Conservation (phyloP, 2,113 vertebrate genomes). For the Numida meleagris region DNA sequence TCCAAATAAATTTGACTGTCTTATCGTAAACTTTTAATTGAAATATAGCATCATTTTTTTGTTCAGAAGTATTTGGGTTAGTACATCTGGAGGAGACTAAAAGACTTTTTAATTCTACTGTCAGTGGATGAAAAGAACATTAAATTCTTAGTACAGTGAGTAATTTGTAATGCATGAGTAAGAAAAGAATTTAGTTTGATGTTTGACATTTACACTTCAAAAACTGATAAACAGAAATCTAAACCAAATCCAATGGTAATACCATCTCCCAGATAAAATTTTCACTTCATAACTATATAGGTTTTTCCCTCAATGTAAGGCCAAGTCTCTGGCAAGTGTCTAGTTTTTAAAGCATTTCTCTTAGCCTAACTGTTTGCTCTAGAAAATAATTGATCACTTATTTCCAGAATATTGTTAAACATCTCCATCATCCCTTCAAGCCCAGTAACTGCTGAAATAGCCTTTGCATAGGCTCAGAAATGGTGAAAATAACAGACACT, state of each 20-base stretch:
- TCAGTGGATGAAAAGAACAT: neutral
- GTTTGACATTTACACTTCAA: neutral
- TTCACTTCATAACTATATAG: neutral
- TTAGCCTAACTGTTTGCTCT: neutral
- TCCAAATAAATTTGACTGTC: neutral
- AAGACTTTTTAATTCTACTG: neutral
- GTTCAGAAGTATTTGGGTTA: neutral
- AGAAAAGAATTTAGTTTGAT: neutral
- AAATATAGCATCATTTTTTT: neutral
- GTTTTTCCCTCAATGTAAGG: neutral
- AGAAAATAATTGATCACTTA: neutral
- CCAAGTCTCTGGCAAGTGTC: neutral
- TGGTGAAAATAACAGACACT: neutral
- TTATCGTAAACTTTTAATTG: neutral
- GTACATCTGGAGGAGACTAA: neutral
- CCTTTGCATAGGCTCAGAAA: neutral
- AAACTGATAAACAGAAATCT: neutral
- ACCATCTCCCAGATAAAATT: neutral
- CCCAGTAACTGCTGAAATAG: neutral
- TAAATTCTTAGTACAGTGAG: neutral
- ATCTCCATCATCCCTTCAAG: neutral
- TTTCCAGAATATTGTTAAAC: neutral
- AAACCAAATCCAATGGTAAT: neutral
- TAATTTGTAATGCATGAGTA: neutral
- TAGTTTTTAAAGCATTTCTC: neutral